A percentile compares a stretch with the other conserved stretches of the same genome.
Conservation (phyloP, 2,888 invertebrate species). For the Troides helena region DNA sequence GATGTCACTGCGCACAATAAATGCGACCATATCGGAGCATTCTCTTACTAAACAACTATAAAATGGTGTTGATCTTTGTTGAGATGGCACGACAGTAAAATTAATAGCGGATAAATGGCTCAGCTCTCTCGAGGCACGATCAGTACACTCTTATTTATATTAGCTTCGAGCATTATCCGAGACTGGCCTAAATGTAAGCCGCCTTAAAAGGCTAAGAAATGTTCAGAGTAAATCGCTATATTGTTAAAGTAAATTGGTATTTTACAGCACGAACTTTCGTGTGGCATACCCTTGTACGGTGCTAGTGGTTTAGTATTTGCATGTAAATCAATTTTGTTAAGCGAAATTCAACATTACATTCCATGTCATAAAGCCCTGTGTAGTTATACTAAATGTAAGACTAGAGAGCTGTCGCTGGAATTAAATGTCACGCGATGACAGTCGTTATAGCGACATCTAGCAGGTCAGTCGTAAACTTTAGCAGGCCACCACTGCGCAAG, state of each 20-base stretch:
- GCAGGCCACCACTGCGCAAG: slow-evolving; percentile 35
- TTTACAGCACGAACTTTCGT: slow-evolving; percentile 70
- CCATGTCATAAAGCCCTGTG: slow-evolving; percentile 21
- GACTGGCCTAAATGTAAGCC: slow-evolving; percentile 63
- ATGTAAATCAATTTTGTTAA: slow-evolving; percentile 28
- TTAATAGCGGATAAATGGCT: slow-evolving; percentile 55
- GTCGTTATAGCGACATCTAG: slow-evolving; percentile 61
- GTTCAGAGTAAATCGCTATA: slow-evolving; percentile 70
- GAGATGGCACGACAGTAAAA: slow-evolving; percentile 51
- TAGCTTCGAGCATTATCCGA: slow-evolving; percentile 54
- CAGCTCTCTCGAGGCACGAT: slow-evolving; percentile 41
- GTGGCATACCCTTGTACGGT: slow-evolving; percentile 60
- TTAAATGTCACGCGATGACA: slow-evolving; percentile 68
- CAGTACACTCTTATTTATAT: slow-evolving; percentile 50
- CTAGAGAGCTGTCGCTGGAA: slow-evolving; percentile 37
- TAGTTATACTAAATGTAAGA: slow-evolving; percentile 34
- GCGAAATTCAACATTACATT: slow-evolving; percentile 39
- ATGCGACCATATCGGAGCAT: slow-evolving; percentile 23
- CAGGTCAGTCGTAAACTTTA: slow-evolving; percentile 41
- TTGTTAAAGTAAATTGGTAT: slow-evolving; percentile 77
- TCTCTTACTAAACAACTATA: slow-evolving; percentile 36
- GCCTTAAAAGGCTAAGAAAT: slow-evolving; percentile 69
- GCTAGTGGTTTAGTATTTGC: slow-evolving; percentile 38
- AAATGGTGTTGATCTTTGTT: slow-evolving; percentile 39
- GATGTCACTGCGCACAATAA: slow-evolving; percentile 29